A percentile compares a stretch with the other conserved stretches of the same genome.
Conservation (phyloP, 1,140 invertebrate species). For the Drosophila pachea region DNA sequence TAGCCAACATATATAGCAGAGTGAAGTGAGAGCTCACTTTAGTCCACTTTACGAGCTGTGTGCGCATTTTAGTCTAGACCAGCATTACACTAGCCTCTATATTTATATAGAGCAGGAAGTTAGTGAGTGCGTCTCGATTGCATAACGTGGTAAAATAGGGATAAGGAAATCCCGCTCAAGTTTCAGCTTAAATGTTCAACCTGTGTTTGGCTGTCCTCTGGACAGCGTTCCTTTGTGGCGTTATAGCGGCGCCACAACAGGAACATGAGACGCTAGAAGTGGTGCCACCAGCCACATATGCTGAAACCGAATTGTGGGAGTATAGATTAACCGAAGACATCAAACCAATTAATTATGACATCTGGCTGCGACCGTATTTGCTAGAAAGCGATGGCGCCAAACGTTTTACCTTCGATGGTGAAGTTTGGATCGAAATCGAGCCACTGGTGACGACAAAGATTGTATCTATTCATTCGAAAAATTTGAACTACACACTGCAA, state of each 20-base stretch:
- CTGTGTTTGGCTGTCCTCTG: conserved; percentile 47
- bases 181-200: conserved; percentile 42
- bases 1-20: conserved; percentile 48
- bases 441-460: conserved; percentile 53
- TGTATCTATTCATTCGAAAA: conserved; percentile 84
- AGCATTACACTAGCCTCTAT: not conserved
- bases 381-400: conserved; percentile 79
- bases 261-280: conserved; percentile 4
- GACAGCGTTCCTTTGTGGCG: conserved; percentile 48
- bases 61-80: not conserved
- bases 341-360: conserved; percentile 83
- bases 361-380: conserved; percentile 83
- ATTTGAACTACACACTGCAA: conserved; percentile 79
- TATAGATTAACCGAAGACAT: conserved; percentile 57
- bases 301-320: conserved; percentile 20
- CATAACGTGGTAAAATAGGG: conserved; percentile 35
- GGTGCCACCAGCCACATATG: conserved; percentile 33
- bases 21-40: conserved; percentile 18
- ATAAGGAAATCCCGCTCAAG: conserved; percentile 2
- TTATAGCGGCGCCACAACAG: conserved; percentile 24
- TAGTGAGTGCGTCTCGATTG: conserved; percentile 27
- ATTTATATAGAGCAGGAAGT: conserved; percentile 7
- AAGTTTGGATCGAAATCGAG: conserved; percentile 80
- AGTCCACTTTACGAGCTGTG: conserved; percentile 57
- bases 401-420: conserved; percentile 83